Base-by-base conservation (phyloP, 2,113 vertebrate genomes). In the Oostethus manadensis region DNA sequence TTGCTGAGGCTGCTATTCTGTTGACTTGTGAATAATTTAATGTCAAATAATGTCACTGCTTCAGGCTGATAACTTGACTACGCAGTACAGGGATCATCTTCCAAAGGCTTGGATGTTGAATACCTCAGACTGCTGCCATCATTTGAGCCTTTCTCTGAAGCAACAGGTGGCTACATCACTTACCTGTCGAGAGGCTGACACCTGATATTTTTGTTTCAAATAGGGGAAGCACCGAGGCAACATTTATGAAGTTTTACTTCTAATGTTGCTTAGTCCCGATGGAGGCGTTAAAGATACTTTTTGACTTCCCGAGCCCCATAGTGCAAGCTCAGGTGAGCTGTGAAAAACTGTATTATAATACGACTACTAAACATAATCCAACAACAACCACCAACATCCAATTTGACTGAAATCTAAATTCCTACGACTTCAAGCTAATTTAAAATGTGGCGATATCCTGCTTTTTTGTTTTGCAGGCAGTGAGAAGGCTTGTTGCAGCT, bases 261-360 rank as follows among this genome's bases (percentile, higher is more conserved):
- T 60, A 59, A 72, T 43, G 18, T 72, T 77, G 80, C 45, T n/a
- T 51, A 71, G 80, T 78, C 70, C 93, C 92, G 91, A 88, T 83
- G 56, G 95, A 97, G 69, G 85, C 89, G 78, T 85, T 97, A 74
- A 94, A 88, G 79, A 90, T 88, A 50, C 89, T 87, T 17, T 91
- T 99, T 80, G 94, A 94, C 62, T 99, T 99, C 86, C 91, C 90
- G 76, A 96, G 92, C 80, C 80, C 91, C 3, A 76, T 93, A 75
- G 86, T 98, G 66, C 94, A 97, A 59, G 92, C 92, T 55, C 94
- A 99, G 94, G 96, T 97, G 87, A 88, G 79, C 35, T 49, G 6
- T 56, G 43, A 49, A 26, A 2, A 46, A 26, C 2, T 13, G 43
- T 15, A 10, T 3, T 4, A 15, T 21, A 3, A 1, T 6, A 10